A percentile compares a stretch with the other conserved stretches of the same genome.
These are phyloP conservation scores for Acleris sparsana DNA, from an alignment of 2,888 invertebrate species.

Conservation along the genomic window DNA sequence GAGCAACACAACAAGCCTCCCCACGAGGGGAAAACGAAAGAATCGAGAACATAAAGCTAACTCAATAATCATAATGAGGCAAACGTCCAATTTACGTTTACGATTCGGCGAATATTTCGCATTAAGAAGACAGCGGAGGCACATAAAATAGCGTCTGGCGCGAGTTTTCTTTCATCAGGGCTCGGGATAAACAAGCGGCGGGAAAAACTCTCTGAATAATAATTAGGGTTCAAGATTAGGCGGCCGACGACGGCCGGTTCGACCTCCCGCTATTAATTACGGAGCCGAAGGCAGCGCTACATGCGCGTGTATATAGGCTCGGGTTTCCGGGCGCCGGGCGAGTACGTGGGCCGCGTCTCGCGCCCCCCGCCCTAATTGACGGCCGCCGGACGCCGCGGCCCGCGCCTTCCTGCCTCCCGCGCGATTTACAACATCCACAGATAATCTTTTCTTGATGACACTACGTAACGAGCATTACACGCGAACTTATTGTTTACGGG, in stretches of 20 bases:
- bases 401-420: conserved; percentile 67
- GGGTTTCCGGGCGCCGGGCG: conserved; percentile 69
- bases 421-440: conserved; percentile 76
- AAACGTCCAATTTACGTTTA: conserved; percentile 63
- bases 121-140: conserved; percentile 43
- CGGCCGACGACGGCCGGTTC: conserved; percentile 51
- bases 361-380: conserved; percentile 76
- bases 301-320: conserved; percentile 60
- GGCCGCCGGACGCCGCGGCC: conserved; percentile 72
- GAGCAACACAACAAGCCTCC: conserved; percentile 26
- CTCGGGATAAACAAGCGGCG: conserved; percentile 51
- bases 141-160: conserved; percentile 39
- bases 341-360: conserved; percentile 59
- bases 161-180: conserved; percentile 55
- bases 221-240: conserved; percentile 51
- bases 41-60: conserved; percentile 40
- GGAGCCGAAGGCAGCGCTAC: conserved; percentile 56
- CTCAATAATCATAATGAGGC: conserved; percentile 55
- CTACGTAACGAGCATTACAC: conserved; percentile 39
- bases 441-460: conserved; percentile 81
- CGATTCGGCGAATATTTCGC: conserved; percentile 52
- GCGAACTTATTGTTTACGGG: conserved; percentile 36
- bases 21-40: conserved; percentile 28
- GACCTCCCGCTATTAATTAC: conserved; percentile 69
- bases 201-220: conserved; percentile 62